phyloP scores from a whole-genome alignment of 1,140 invertebrate species.

The Papilio helenus region DNA sequence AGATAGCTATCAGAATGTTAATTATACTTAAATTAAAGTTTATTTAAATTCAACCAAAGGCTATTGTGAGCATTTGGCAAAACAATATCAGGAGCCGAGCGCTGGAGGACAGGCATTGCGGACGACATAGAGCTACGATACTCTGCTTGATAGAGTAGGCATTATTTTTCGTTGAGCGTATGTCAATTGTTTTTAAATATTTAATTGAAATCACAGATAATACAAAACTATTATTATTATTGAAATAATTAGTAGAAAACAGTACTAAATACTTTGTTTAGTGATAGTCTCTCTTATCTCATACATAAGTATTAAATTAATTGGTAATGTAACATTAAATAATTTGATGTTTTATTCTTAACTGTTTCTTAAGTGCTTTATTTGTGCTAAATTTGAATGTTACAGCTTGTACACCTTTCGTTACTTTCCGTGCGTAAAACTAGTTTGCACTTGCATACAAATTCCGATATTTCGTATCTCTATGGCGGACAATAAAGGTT shows the following conservation, averaged over 20 bases:
- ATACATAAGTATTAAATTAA: too few species aligned
- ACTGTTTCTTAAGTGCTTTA: neutral
- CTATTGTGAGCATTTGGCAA: constrained; percentile 39
- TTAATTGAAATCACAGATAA: too few species aligned
- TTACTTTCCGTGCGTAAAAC: neutral
- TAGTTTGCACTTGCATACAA: neutral
- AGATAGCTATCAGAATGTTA: constrained; percentile 10
- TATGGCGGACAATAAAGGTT: constrained; percentile 68
- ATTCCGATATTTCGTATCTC: neutral
- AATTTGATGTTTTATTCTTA: neutral
- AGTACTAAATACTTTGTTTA: too few species aligned
- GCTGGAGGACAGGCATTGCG: constrained; percentile 34
- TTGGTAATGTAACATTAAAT: neutral
- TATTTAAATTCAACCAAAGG: constrained; percentile 23
- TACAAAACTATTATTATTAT: too few species aligned
- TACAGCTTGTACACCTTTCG: neutral
- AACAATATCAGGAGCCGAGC: constrained; percentile 33
- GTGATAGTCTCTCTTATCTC: too few species aligned
- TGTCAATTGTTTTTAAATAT: too few species aligned
- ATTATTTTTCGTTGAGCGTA: neutral
- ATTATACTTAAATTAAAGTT: constrained; percentile 20
- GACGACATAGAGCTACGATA: neutral
- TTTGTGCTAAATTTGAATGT: neutral
- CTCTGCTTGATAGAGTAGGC: neutral
- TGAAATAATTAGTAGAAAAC: too few species aligned